Percentiles rank a stretch among this genome's conserved stretches.
Evolutionary conservation across 2,113 vertebrate genomes (phyloP).

Genomic region (Lota lota): DNA sequence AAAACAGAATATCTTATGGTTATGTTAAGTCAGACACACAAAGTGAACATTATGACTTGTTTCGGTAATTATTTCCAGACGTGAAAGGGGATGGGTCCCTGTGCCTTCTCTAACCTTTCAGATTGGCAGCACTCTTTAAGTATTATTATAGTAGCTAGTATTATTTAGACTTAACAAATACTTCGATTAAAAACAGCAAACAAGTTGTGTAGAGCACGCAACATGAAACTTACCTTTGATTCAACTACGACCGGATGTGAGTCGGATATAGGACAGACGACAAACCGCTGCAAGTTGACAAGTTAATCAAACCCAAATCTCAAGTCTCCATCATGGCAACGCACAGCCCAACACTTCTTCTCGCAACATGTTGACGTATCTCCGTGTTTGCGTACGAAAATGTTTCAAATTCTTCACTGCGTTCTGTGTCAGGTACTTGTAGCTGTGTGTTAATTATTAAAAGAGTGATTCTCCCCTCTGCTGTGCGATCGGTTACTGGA

Average conservation of each 20-base stretch:
- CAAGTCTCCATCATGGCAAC: constrained; percentile 58
- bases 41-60: too few relatives aligned
- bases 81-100: too few relatives aligned
- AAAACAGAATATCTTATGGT: too few relatives aligned
- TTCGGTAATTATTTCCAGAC: too few relatives aligned
- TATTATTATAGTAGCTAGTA: too few relatives aligned
- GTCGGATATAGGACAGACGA: neutral
- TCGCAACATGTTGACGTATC: constrained; percentile 36
- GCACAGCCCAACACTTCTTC: constrained; percentile 8
- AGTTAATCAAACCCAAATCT: constrained; percentile 30
- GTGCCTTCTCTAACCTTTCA: too few relatives aligned
- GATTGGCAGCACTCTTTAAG: too few relatives aligned
- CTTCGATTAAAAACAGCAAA: too few relatives aligned
- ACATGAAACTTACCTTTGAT: neutral
- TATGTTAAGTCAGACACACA: too few relatives aligned
- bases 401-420: constrained; percentile 1
- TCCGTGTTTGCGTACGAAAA: constrained; percentile 8
- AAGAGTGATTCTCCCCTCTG: constrained; percentile 52
- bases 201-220: neutral
- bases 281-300: neutral
- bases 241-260: neutral
- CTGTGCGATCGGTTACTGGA: constrained; percentile 68
- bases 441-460: constrained; percentile 73
- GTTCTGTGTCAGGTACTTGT: neutral
- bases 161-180: too few relatives aligned